phyloP scores from a whole-genome alignment of 2,888 invertebrate species.

The Nezara viridula region DNA sequence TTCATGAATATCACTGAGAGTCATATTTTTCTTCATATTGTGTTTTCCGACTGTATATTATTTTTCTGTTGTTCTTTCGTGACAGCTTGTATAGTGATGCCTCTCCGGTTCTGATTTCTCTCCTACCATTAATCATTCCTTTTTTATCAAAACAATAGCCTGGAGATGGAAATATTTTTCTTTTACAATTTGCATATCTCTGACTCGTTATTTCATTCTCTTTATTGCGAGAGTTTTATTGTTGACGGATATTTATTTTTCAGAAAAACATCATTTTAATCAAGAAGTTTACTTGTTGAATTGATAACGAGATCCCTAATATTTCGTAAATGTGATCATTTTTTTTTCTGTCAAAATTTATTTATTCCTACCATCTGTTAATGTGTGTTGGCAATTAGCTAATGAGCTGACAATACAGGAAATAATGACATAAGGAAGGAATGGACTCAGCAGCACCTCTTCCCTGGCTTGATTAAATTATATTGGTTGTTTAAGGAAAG shows the following conservation, averaged over 20 bases:
- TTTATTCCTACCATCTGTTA: too few relatives aligned
- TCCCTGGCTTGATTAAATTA: too few relatives aligned
- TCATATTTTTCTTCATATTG: conserved; percentile 33
- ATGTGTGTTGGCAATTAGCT: too few relatives aligned
- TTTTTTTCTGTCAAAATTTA: too few relatives aligned
- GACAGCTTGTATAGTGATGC: conserved; percentile 10
- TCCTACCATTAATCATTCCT: background rate
- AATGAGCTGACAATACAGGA: too few relatives aligned
- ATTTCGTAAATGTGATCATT: too few relatives aligned
- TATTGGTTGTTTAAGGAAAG: too few relatives aligned
- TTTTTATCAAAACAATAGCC: conserved; percentile 15
- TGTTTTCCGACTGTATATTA: conserved; percentile 8
- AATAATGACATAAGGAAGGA: too few relatives aligned
- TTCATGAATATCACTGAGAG: background rate
- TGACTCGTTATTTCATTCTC: background rate
- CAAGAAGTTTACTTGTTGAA: too few relatives aligned
- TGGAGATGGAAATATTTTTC: conserved; percentile 3
- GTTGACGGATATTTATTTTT: background rate
- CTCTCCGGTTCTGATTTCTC: background rate
- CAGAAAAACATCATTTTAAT: background rate
- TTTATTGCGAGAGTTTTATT: background rate
- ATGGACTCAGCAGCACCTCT: too few relatives aligned
- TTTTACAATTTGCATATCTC: background rate
- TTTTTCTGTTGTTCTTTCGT: conserved; percentile 16
- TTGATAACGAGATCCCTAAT: too few relatives aligned